These are phyloP conservation scores for Pelobates fuscus DNA, from an alignment of 2,113 vertebrate genomes.

Conservation along the genomic window DNA sequence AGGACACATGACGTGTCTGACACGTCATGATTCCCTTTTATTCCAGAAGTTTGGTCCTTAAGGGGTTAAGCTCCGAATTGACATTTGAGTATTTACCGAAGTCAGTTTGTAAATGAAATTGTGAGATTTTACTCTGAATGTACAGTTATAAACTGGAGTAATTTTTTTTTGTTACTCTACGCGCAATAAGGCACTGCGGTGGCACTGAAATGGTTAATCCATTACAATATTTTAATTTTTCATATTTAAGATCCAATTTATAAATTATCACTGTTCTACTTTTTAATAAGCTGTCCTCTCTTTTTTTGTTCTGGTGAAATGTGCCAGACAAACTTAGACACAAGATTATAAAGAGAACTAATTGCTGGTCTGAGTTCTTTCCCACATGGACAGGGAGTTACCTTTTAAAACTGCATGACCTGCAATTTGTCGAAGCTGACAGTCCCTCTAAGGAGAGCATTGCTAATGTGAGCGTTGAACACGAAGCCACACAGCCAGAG, in stretches of 20 bases:
- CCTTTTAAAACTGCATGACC: conserved; percentile 43
- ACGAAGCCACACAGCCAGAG: conserved; percentile 1
- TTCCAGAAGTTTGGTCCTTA: too few species aligned
- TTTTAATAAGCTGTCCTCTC: conserved; percentile 22
- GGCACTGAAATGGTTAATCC: too few species aligned
- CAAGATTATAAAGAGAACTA: conserved; percentile 40
- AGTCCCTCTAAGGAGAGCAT: conserved; percentile 42
- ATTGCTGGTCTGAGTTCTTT: conserved; percentile 45
- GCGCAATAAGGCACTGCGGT: too few species aligned
- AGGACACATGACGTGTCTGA: too few species aligned
- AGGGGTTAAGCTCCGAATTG: too few species aligned
- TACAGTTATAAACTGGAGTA: too few species aligned
- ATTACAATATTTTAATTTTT: too few species aligned
- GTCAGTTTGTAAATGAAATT: too few species aligned
- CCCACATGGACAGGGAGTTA: conserved; percentile 41
- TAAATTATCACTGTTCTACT: conserved; percentile 24
- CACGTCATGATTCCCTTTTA: too few species aligned
- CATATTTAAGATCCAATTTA: conserved; percentile 3
- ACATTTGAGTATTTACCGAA: too few species aligned
- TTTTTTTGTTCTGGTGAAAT: conserved; percentile 18
- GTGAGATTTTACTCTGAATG: too few species aligned
- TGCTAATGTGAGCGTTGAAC: conserved; percentile 28
- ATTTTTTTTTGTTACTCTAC: too few species aligned
- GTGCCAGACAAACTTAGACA: conserved; percentile 35
- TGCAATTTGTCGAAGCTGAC: conserved; percentile 48